phyloP scores from a whole-genome alignment of 64 coral and sea anemone species.

The Anthopleura sola region DNA sequence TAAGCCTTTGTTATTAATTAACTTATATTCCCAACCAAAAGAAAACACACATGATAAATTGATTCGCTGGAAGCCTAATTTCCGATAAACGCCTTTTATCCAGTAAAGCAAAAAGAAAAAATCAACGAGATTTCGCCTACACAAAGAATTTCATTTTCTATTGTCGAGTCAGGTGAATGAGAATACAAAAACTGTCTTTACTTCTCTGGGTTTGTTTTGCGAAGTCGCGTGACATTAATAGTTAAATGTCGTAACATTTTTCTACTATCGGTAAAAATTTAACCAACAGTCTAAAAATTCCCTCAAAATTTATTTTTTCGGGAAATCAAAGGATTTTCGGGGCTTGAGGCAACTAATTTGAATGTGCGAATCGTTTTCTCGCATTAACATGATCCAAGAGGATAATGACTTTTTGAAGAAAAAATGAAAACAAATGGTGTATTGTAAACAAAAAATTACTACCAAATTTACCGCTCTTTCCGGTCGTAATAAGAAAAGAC shows the following conservation, averaged over 20 bases:
- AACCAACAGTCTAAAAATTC: not conserved
- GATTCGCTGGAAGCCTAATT: conserved; percentile 51
- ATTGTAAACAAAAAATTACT: conserved; percentile 64
- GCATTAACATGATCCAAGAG: conserved; percentile 27
- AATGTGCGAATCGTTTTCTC: not conserved
- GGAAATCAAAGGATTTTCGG: conserved; percentile 8
- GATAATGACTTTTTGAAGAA: conserved; percentile 53
- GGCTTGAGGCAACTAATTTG: not conserved
- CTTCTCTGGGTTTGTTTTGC: not conserved
- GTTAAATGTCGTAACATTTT: not conserved
- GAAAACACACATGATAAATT: conserved; percentile 58
- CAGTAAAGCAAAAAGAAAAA: not conserved
- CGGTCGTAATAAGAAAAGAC: conserved; percentile 45
- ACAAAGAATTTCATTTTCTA: not conserved
- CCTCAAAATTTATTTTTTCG: not conserved
- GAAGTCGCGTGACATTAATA: conserved; percentile 1
- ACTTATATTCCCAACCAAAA: conserved; percentile 6
- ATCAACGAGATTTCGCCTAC: conserved; percentile 6
- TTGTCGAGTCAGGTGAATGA: not conserved
- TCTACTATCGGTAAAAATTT: not conserved
- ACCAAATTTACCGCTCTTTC: conserved; percentile 52
- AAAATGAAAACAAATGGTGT: conserved; percentile 46
- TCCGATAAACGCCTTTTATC: conserved; percentile 40
- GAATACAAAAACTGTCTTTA: not conserved
- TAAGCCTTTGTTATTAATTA: conserved; percentile 4